These are phyloP conservation scores for Passer domesticus DNA, from an alignment of 2,113 vertebrate genomes.

Conservation along the genomic window DNA sequence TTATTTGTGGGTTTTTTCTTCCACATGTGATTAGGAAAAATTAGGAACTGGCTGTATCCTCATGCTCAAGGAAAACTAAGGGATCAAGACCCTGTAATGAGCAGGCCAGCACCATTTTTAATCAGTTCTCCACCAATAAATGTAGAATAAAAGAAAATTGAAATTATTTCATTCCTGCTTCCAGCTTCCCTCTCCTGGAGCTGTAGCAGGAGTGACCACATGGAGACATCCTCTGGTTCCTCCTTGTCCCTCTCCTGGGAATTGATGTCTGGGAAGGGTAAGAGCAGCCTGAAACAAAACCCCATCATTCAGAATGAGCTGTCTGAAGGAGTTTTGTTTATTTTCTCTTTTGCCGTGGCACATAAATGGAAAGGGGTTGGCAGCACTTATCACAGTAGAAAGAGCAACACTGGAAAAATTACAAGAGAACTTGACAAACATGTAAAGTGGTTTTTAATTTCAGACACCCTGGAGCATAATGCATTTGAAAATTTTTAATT, in stretches of 20 bases:
- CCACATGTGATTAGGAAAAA: not conserved
- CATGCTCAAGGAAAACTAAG: not conserved
- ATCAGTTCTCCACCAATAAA: not conserved
- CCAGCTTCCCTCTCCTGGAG: not conserved
- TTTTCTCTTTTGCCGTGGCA: not conserved
- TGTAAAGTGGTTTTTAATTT: conserved; percentile 52
- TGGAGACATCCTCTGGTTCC: not conserved
- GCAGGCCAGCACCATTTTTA: not conserved
- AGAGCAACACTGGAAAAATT: conserved; percentile 22
- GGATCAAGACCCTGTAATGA: not conserved
- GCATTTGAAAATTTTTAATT: conserved; percentile 61
- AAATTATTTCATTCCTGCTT: not conserved
- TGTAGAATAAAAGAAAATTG: not conserved
- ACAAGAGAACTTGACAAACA: conserved; percentile 33
- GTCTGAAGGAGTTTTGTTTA: conserved; percentile 1
- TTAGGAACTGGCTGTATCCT: not conserved
- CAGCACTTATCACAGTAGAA: conserved; percentile 32
- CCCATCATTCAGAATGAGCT: not conserved
- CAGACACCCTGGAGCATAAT: conserved; percentile 51
- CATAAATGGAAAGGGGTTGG: not conserved
- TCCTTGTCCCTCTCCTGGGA: not conserved
- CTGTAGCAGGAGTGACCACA: fast-evolving
- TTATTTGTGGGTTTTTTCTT: not conserved
- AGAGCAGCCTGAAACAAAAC: not conserved
- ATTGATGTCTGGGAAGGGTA: not conserved